phyloP scores from a whole-genome alignment of 2,888 invertebrate genomes.

The Choreutis nemorana region DNA sequence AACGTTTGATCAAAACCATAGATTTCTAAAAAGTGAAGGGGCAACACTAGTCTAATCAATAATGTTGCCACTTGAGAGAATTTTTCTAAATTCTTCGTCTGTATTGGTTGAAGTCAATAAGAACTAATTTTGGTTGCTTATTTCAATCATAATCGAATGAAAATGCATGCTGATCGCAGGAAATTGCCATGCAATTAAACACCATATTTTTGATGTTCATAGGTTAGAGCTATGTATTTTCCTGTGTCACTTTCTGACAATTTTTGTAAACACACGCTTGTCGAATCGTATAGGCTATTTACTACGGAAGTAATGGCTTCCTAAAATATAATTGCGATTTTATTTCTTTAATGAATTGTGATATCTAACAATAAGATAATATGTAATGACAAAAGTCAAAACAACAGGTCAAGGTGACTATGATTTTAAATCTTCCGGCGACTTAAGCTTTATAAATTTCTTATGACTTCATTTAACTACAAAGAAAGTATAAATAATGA shows the following conservation, averaged over 20 bases:
- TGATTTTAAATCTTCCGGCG: constrained; percentile 38
- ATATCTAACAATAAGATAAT: constrained; percentile 29
- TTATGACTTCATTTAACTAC: not conserved
- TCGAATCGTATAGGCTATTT: constrained; percentile 65
- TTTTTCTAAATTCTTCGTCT: constrained; percentile 34
- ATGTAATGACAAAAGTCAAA: constrained; percentile 16
- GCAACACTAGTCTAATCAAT: constrained; percentile 38
- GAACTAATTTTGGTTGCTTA: constrained; percentile 38
- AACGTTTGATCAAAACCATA: constrained; percentile 6
- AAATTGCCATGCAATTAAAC: constrained; percentile 32
- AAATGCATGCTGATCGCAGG: constrained; percentile 16
- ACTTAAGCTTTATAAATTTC: no score
- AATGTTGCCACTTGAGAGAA: constrained; percentile 53
- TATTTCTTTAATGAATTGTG: constrained; percentile 36
- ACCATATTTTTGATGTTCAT: constrained; percentile 25
- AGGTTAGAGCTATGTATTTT: constrained; percentile 25
- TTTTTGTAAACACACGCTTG: constrained; percentile 68
- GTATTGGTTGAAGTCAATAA: constrained; percentile 27
- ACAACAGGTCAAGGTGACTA: constrained; percentile 28
- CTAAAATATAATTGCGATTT: constrained; percentile 60
- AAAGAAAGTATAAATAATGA: not conserved
- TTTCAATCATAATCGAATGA: constrained; percentile 14
- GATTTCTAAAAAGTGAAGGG: constrained; percentile 17
- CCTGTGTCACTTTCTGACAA: constrained; percentile 51
- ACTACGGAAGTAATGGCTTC: constrained; percentile 68